Conservation (phyloP, 2,888 invertebrate species). For the Hesperia comma region DNA sequence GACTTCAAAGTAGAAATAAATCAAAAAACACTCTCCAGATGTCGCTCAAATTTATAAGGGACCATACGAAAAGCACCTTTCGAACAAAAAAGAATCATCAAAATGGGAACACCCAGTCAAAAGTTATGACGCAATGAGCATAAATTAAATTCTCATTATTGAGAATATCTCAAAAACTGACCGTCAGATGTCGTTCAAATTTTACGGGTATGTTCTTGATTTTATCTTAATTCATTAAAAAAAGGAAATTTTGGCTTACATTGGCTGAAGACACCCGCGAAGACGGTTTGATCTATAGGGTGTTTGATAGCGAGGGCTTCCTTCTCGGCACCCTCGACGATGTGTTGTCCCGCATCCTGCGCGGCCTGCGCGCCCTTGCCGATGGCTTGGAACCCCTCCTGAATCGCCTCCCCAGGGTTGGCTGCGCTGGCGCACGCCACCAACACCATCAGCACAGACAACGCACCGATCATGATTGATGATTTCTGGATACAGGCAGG, state of each 20-base stretch:
- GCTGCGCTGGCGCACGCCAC: conserved; percentile 11
- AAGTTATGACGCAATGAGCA: no score
- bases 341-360: background rate
- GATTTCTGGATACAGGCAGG: background rate
- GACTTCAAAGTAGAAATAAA: no score
- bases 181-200: no score
- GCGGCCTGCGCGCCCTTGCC: background rate
- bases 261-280: conserved; percentile 53
- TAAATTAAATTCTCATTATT: no score
- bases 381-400: background rate
- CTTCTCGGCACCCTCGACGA: conserved; percentile 34
- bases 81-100: no score
- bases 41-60: no score
- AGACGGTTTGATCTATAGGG: conserved; percentile 56
- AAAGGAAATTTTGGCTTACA: conserved; percentile 54
- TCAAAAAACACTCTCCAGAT: no score
- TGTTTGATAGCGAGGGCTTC: conserved; percentile 56
- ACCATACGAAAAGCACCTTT: no score
- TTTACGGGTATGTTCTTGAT: no score
- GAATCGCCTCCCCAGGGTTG: conserved; percentile 5
- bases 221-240: no score
- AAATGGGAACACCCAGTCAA: no score
- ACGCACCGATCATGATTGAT: background rate
- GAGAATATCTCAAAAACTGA: no score
- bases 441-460: conserved; percentile 11